These are phyloP conservation scores for Prolemur simus DNA, from an alignment of 2,113 vertebrate genomes.

Conservation along the genomic window DNA sequence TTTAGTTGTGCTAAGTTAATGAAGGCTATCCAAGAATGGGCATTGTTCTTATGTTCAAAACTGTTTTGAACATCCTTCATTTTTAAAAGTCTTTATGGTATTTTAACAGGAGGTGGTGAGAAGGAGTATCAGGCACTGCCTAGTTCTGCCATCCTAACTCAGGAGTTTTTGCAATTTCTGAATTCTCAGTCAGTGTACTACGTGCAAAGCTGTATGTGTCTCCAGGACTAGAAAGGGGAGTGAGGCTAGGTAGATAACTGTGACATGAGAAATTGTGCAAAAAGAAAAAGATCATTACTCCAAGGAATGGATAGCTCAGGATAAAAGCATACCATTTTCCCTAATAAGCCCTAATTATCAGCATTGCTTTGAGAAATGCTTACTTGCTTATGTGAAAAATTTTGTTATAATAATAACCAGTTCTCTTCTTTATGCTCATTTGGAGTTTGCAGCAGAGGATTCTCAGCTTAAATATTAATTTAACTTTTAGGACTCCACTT, in stretches of 20 bases:
- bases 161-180: not conserved
- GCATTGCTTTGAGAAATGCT: not conserved
- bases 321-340: not conserved
- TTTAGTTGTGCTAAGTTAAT: not conserved
- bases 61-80: not conserved
- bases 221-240: not conserved
- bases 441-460: not conserved
- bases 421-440: not conserved
- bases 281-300: not conserved
- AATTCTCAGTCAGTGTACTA: not conserved
- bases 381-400: not conserved
- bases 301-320: not conserved
- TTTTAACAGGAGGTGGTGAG: not conserved
- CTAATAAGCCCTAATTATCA: not conserved
- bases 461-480: not conserved
- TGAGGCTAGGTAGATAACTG: not conserved
- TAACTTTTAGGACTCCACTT: not conserved
- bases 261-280: not conserved
- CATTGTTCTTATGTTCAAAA: not conserved
- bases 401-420: not conserved
- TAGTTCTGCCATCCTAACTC: not conserved
- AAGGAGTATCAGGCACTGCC: not conserved
- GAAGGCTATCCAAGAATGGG: not conserved
- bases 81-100: not conserved
- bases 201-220: not conserved